These are phyloP conservation scores for Montifringilla adamsi DNA, from an alignment of 2,113 vertebrate genomes.

Conservation along the genomic window DNA sequence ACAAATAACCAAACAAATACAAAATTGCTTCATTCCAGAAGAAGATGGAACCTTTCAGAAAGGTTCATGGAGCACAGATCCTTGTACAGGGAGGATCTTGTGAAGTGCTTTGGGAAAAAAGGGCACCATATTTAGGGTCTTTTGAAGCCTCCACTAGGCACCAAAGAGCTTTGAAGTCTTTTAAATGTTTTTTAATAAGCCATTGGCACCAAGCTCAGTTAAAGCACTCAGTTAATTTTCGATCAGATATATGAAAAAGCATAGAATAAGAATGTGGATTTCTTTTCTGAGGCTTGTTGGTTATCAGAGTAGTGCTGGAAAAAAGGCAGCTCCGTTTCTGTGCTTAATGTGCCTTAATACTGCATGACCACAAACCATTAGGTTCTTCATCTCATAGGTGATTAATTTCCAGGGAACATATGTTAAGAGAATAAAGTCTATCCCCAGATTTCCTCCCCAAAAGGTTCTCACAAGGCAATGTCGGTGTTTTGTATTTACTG, in stretches of 20 bases:
- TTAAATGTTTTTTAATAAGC: background rate
- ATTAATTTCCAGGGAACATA: background rate
- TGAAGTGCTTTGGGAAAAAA: background rate
- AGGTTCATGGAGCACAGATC: background rate
- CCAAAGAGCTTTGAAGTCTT: background rate
- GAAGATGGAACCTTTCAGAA: background rate
- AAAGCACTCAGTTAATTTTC: constrained; percentile 14
- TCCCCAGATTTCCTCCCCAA: background rate
- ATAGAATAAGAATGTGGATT: background rate
- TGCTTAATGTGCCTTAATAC: background rate
- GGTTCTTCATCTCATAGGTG: background rate
- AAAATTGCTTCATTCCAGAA: background rate
- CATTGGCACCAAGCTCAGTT: background rate
- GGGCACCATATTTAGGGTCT: background rate
- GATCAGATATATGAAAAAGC: background rate
- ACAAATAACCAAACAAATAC: background rate
- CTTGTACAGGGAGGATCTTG: background rate
- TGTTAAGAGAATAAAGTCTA: background rate
- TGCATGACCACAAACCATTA: background rate
- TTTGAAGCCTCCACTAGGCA: background rate
- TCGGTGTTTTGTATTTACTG: background rate
- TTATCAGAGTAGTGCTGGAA: background rate
- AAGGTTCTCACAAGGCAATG: background rate
- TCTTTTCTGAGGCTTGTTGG: background rate
- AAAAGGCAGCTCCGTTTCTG: background rate